Conservation (phyloP, 2,797 vertebrate genomes). For the Graptemys geographica region DNA sequence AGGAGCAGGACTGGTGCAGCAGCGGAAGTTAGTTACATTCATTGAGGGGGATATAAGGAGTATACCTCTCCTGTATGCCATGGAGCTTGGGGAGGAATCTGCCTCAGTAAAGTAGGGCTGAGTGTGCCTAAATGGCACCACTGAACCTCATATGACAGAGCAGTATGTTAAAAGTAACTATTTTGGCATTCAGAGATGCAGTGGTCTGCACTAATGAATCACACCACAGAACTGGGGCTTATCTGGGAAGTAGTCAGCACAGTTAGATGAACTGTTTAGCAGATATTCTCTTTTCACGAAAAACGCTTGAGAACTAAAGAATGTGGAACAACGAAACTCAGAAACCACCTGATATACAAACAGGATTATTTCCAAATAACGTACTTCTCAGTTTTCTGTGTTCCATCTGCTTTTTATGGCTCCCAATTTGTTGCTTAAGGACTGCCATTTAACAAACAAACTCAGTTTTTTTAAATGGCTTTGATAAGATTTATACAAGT, state of each 20-base stretch:
- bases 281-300: neutral
- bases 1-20: neutral
- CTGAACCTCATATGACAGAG: neutral
- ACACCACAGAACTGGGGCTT: neutral
- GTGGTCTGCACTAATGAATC: neutral
- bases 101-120: neutral
- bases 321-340: neutral
- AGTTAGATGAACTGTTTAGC: slow-evolving; percentile 25
- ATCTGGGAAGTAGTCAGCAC: neutral
- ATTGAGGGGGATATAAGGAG: neutral
- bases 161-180: slow-evolving; percentile 12
- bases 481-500: slow-evolving; percentile 57
- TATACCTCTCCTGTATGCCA: neutral
- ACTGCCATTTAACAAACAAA: slow-evolving; percentile 29
- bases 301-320: neutral
- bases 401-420: neutral
- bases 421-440: slow-evolving; percentile 33
- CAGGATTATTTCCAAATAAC: neutral
- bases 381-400: neutral
- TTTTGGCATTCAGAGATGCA: neutral
- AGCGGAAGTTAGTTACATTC: neutral
- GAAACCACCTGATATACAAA: neutral
- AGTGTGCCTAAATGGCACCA: neutral
- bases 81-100: neutral
- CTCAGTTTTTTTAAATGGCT: slow-evolving; percentile 40